Evolutionary conservation across 1,140 invertebrate genomes (phyloP), one percentile per base, ranked within the genome.

Genomic region (Drosophila seguyi): DNA sequence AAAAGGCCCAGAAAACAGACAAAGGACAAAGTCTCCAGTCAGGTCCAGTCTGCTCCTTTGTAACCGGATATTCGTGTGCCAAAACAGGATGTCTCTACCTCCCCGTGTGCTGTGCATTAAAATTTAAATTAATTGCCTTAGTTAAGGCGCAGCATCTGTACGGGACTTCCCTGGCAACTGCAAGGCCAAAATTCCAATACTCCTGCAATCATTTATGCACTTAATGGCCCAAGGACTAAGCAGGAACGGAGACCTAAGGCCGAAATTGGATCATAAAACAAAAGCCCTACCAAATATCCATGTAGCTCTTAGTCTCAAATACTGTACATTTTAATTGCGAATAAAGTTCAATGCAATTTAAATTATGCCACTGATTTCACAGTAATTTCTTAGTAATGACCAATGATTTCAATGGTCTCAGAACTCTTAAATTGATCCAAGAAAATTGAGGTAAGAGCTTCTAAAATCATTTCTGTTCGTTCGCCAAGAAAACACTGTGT

Each of bases 161-260:
- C 41, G 34, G 36, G 34, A 18, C 57, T 47, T 13, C 5, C 25
- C 14, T 39, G 60, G 42, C 16, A 29, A 56, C 11, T 57, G 67
- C 67, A 71, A 10, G 27, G 11, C 50, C 65, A 27, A 57, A 57
- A 71, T 69, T 45, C 13, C 6, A 4, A 45, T 8, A 47, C 47
- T 69, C 67, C 41, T 62, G 45, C 57, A 50, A 85, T 84, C 79
- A 77, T 77, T 80, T 85, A 81, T 84, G 81, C 81, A 84, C 52
- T 84, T 77, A 50, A 76, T 76, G 41, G 50, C 14, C 42, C 57
- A 34, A 45, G 11, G 31, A 11, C 20, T 36, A 57, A 45, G 55
- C 25, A 56, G 63, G 52, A 61, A 63, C 31, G 56, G 52, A 52
- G 60, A 25, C 47, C 72, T 48, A 53, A 29, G 13, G 27, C 16